phyloP scores from a whole-genome alignment of 2,888 invertebrate species.

The Antitype chi region DNA sequence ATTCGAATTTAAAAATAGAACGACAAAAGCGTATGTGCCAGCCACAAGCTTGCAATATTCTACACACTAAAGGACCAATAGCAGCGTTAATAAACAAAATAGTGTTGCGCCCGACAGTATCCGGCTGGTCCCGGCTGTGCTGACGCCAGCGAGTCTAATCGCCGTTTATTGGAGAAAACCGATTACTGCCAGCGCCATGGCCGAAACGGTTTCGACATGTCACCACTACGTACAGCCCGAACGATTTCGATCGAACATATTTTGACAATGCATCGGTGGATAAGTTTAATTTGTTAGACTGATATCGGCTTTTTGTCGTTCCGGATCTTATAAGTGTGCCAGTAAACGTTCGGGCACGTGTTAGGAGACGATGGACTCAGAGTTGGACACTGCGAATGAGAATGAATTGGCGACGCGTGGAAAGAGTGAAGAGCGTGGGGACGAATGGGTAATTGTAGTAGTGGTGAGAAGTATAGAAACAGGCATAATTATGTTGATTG shows the following conservation, averaged over 20 bases:
- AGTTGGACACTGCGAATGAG: not conserved
- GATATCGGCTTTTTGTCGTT: constrained; percentile 33
- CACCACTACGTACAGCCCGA: constrained; percentile 74
- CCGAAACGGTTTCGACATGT: constrained; percentile 88
- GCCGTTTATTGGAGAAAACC: constrained; percentile 91
- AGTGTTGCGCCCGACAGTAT: constrained; percentile 75
- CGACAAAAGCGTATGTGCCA: not conserved
- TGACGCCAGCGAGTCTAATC: constrained; percentile 91
- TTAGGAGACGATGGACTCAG: constrained; percentile 19
- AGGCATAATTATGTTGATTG: not conserved
- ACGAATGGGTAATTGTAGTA: not conserved
- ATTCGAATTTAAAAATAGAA: constrained; percentile 4
- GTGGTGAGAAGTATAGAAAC: not conserved
- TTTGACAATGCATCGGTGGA: constrained; percentile 59
- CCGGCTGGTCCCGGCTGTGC: constrained; percentile 80
- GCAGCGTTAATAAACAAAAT: constrained; percentile 61
- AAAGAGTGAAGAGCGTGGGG: constrained; percentile 1
- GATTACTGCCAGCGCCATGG: constrained; percentile 85
- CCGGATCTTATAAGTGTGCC: constrained; percentile 7
- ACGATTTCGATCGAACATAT: constrained; percentile 54
- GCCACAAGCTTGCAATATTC: not conserved
- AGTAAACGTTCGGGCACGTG: constrained; percentile 26
- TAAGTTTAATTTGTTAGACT: constrained; percentile 51
- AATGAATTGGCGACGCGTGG: constrained; percentile 14
- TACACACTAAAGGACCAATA: constrained; percentile 35